These are phyloP conservation scores for Abrostola triplasia DNA, from an alignment of 2,888 invertebrate genomes.

Conservation along the genomic window DNA sequence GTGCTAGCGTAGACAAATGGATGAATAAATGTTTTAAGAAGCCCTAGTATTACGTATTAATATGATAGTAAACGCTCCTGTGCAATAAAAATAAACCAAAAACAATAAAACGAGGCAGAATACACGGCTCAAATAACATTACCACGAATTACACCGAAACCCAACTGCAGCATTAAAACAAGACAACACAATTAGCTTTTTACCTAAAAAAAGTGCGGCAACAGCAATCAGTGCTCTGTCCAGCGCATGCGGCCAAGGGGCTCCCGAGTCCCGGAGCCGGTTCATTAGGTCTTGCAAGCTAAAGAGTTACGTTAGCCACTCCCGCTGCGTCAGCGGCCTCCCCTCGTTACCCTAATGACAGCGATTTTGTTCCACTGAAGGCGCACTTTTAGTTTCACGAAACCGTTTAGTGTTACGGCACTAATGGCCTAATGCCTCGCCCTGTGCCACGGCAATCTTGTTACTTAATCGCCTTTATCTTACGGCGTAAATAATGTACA, in stretches of 20 bases:
- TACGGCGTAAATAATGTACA: slow-evolving; percentile 55
- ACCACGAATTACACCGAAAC: too few relatives aligned
- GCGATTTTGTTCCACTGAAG: slow-evolving; percentile 81
- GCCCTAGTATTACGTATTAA: too few relatives aligned
- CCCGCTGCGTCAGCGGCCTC: slow-evolving; percentile 80
- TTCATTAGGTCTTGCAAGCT: slow-evolving; percentile 82
- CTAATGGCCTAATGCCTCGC: slow-evolving; percentile 81
- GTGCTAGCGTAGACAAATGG: too few relatives aligned
- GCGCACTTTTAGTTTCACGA: slow-evolving; percentile 81
- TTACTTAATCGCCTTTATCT: slow-evolving; percentile 71
- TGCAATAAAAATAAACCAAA: too few relatives aligned
- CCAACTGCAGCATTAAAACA: slow-evolving; percentile 25
- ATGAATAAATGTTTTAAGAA: too few relatives aligned
- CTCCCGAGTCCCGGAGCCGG: slow-evolving; percentile 60
- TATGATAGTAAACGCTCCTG: too few relatives aligned
- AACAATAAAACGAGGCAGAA: too few relatives aligned
- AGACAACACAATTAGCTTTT: slow-evolving; percentile 58
- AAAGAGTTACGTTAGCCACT: slow-evolving; percentile 78
- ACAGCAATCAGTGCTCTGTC: slow-evolving; percentile 67
- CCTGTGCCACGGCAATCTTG: slow-evolving; percentile 75
- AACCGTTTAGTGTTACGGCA: slow-evolving; percentile 81
- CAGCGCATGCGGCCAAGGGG: slow-evolving; percentile 70
- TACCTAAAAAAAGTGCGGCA: slow-evolving; percentile 64
- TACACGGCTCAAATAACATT: too few relatives aligned
- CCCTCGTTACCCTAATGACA: slow-evolving; percentile 87